phyloP scores from a whole-genome alignment of 2,797 vertebrate species.

The Pachyuromys duprasi region DNA sequence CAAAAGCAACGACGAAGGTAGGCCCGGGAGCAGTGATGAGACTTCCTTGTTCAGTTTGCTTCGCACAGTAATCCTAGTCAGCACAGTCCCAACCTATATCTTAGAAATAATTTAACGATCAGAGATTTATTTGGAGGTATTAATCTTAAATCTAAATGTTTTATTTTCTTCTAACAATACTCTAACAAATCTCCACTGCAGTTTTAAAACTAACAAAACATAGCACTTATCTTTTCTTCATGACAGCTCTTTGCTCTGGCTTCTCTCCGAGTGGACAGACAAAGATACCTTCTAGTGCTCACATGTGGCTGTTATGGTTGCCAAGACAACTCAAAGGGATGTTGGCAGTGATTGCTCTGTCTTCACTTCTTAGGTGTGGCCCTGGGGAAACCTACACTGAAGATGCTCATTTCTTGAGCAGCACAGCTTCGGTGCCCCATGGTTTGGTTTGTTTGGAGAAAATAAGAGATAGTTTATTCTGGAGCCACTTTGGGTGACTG shows the following conservation, averaged over 20 bases:
- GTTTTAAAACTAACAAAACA: neutral
- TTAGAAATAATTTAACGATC: slow-evolving; percentile 22
- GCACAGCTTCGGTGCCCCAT: neutral
- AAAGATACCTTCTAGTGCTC: neutral
- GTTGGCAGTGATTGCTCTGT: neutral
- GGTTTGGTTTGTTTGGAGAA: neutral
- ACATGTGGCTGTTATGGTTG: neutral
- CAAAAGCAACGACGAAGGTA: slow-evolving; percentile 66
- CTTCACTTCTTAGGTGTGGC: neutral
- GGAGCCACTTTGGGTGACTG: neutral
- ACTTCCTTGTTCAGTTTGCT: slow-evolving; percentile 5
- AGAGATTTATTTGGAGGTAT: neutral
- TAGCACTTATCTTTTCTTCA: slow-evolving; percentile 8
- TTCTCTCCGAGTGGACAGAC: neutral
- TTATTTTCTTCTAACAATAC: slow-evolving; percentile 34
- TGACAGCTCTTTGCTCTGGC: neutral
- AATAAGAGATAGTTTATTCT: neutral
- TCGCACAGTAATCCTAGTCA: neutral
- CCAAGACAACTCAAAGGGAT: neutral
- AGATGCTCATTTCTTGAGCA: neutral
- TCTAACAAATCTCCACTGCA: neutral
- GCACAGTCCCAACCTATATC: neutral
- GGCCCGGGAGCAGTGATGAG: slow-evolving; percentile 44
- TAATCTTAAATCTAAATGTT: slow-evolving; percentile 34
- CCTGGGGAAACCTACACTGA: neutral